These are phyloP conservation scores for Gambusia holbrooki DNA, from an alignment of 2,113 vertebrate genomes.

Conservation along the genomic window DNA sequence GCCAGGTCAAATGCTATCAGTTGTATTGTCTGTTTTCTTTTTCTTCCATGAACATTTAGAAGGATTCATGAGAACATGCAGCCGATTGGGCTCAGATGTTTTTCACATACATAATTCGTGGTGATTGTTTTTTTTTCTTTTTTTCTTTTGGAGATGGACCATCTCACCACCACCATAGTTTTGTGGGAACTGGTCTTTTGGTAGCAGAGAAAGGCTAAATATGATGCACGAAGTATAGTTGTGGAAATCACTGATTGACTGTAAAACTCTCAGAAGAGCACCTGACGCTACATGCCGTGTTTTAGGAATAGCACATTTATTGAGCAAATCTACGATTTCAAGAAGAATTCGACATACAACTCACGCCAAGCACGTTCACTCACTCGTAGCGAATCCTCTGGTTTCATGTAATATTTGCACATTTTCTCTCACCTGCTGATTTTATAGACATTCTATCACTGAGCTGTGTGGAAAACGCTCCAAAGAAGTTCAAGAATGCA, in stretches of 20 bases:
- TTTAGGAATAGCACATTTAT: too few relatives aligned
- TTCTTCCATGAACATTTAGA: background rate
- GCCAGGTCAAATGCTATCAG: slow-evolving; percentile 10
- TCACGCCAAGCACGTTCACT: too few relatives aligned
- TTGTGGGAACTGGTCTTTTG: background rate
- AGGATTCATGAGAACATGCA: background rate
- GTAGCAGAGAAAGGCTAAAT: background rate
- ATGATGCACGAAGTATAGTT: background rate
- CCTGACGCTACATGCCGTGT: background rate
- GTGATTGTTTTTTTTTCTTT: too few relatives aligned
- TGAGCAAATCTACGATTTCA: too few relatives aligned
- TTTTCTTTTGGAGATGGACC: background rate
- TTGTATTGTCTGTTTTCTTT: slow-evolving; percentile 3
- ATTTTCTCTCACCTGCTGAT: background rate
- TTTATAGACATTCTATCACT: background rate
- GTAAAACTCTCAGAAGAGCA: background rate
- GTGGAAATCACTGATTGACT: background rate
- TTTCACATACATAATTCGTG: background rate
- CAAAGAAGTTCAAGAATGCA: too few relatives aligned
- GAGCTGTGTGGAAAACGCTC: too few relatives aligned
- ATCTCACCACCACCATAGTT: background rate
- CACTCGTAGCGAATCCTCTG: too few relatives aligned
- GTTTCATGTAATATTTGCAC: background rate
- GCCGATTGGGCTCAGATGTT: background rate
- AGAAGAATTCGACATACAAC: too few relatives aligned